Base-by-base conservation (phyloP, 2,113 vertebrate species). In the Semnornis frantzii region DNA sequence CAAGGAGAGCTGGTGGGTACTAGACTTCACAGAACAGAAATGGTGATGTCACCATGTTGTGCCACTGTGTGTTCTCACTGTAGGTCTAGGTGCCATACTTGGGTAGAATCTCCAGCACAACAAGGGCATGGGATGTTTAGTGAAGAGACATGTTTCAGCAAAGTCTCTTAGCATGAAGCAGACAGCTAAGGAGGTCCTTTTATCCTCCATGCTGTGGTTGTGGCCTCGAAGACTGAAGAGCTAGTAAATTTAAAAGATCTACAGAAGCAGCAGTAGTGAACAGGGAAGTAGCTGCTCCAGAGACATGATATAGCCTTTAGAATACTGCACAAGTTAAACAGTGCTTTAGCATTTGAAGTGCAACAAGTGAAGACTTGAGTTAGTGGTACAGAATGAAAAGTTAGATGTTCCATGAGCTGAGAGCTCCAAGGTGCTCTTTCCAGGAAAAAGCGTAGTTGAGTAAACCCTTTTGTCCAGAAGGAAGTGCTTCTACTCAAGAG, bases 81-180 rank as follows among this genome's bases (percentile, higher is more conserved):
- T 25, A 28, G 21, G 30, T 74, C 42, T 55, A 65, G 88, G 69
- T 31, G 17, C 44, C 1, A 0, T 70, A 12, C 1, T 0, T 0
- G 2, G 3, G 18, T 55, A 39, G n/a, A 52, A 77, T 31, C 1
- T 2, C 50, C 42, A 70, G 60, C n/a, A 83, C 57, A 66, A 34
- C 46, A 57, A 73, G 66, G n/a, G 12, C 82, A 17, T 50, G 30
- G 78, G 31, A 28, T 84, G 15, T 28, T 20, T 72, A 10, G 16
- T 30, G 11, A 71, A n/a, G 73, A 70, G 16, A n/a, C 15, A 50
- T 1, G 0, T 70, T 75, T 54, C 10, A 12, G 14, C n/a, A 63
- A 37, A 71, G 37, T 64, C 12, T 74, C 48, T 13, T 64, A 18
- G 37, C 6, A 2, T 30, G 50, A 17, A 54, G n/a, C 12, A 73